phyloP scores from a whole-genome alignment of 2,888 invertebrate genomes.

The Drosophila kambysellisi region DNA sequence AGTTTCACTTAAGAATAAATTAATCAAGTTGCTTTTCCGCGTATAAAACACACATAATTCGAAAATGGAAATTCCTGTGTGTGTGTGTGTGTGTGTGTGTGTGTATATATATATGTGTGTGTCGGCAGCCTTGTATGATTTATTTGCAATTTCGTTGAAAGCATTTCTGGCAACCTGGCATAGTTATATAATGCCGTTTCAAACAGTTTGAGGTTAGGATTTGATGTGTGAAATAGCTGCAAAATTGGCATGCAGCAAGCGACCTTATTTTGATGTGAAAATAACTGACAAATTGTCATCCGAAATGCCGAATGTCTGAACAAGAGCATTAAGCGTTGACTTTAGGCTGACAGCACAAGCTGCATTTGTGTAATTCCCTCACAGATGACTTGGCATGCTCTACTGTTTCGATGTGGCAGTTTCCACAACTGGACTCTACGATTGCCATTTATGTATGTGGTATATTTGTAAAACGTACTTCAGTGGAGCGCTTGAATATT shows the following conservation, averaged over 20 bases:
- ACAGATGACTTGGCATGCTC: conserved; percentile 9
- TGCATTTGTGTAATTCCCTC: conserved; percentile 32
- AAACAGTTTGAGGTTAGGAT: not conserved
- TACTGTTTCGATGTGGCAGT: conserved; percentile 12
- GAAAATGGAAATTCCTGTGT: conserved; percentile 20
- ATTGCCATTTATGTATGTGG: conserved; percentile 31
- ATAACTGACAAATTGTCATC: conserved; percentile 14
- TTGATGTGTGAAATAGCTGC: conserved; percentile 23
- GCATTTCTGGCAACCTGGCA: conserved; percentile 17
- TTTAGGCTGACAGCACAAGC: not conserved
- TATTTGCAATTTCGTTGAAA: conserved; percentile 24
- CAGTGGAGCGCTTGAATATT: conserved; percentile 34
- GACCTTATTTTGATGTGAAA: conserved; percentile 7
- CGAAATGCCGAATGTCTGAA: not conserved
- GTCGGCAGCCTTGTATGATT: not conserved
- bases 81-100: not conserved
- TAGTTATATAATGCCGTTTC: conserved; percentile 5
- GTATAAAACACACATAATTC: conserved; percentile 6
- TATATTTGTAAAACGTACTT: conserved; percentile 44
- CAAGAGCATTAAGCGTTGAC: not conserved
- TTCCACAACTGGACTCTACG: conserved; percentile 18
- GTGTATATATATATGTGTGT: not conserved
- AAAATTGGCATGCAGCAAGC: conserved; percentile 1
- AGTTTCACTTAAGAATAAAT: conserved; percentile 60
- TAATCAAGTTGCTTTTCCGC: conserved; percentile 43